Conservation (phyloP, 2,888 invertebrate species). For the Melinaea marsaeus region DNA sequence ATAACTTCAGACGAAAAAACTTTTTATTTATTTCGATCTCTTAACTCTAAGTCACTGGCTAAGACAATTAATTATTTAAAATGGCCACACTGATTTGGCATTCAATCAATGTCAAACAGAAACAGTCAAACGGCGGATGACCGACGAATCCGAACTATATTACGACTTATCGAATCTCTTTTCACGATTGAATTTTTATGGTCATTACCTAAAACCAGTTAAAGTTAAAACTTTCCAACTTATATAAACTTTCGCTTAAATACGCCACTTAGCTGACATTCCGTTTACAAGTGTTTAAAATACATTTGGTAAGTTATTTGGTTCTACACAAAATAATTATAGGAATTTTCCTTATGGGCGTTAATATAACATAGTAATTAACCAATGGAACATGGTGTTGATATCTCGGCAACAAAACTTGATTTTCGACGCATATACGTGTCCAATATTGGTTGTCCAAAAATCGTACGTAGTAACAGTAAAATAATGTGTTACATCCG, state of each 20-base stretch:
- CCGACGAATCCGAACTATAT: too few relatives aligned
- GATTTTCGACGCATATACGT: constrained; percentile 48
- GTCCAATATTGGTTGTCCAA: constrained; percentile 38
- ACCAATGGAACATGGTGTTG: constrained; percentile 12
- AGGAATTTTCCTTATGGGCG: constrained; percentile 7
- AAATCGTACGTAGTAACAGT: constrained; percentile 51
- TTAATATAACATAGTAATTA: background rate
- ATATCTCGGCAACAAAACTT: constrained; percentile 47
- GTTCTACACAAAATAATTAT: background rate
- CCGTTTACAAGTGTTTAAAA: background rate
- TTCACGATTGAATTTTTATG: too few relatives aligned
- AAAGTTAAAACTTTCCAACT: too few relatives aligned
- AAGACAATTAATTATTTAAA: background rate
- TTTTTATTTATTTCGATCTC: too few relatives aligned
- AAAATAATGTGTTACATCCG: constrained; percentile 59
- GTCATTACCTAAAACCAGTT: too few relatives aligned
- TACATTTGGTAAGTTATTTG: background rate
- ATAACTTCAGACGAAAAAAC: too few relatives aligned
- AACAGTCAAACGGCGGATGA: constrained; percentile 8
- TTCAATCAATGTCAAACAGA: constrained; percentile 25
- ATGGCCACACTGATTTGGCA: constrained; percentile 23
- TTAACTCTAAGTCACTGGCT: too few relatives aligned
- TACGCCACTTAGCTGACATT: background rate
- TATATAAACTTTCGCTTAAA: too few relatives aligned
- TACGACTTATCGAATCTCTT: too few relatives aligned